phyloP scores from a whole-genome alignment of 23 tunicate genomes.

The Ascidia mentula region DNA sequence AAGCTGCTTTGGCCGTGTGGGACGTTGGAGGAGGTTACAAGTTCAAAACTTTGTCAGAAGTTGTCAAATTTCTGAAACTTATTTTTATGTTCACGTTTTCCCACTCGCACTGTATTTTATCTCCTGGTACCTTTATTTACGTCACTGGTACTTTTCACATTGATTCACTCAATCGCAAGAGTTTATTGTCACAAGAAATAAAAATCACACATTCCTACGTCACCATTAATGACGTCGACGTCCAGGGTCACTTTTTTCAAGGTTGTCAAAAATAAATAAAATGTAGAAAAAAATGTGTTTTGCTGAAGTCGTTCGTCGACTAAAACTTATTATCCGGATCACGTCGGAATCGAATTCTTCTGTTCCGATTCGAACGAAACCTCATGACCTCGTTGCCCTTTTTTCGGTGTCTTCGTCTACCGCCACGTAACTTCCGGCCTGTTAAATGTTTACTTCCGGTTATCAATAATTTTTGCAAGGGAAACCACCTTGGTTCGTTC shows the following conservation, averaged over 20 bases:
- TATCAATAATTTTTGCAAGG: too few relatives aligned
- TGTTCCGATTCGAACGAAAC: neutral
- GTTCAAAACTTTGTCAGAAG: too few relatives aligned
- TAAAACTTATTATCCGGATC: neutral
- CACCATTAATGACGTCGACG: neutral
- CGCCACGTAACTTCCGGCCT: neutral
- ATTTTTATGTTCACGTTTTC: too few relatives aligned
- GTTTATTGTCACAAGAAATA: conserved; percentile 3
- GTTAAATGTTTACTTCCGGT: neutral
- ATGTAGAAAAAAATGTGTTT: too few relatives aligned
- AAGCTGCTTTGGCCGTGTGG: too few relatives aligned
- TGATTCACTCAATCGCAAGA: neutral
- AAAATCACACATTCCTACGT: conserved; percentile 1
- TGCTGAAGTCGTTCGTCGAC: too few relatives aligned
- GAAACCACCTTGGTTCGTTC: neutral
- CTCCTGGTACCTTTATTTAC: neutral
- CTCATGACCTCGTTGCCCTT: neutral
- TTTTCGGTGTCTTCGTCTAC: neutral
- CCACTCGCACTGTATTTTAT: too few relatives aligned
- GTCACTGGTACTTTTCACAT: neutral
- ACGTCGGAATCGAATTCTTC: neutral
- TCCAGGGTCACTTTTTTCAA: neutral
- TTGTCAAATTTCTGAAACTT: too few relatives aligned
- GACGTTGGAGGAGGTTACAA: neutral
- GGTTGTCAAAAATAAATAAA: neutral